Conservation (phyloP, 2,888 invertebrate species). For the Tetragonisca angustula region DNA sequence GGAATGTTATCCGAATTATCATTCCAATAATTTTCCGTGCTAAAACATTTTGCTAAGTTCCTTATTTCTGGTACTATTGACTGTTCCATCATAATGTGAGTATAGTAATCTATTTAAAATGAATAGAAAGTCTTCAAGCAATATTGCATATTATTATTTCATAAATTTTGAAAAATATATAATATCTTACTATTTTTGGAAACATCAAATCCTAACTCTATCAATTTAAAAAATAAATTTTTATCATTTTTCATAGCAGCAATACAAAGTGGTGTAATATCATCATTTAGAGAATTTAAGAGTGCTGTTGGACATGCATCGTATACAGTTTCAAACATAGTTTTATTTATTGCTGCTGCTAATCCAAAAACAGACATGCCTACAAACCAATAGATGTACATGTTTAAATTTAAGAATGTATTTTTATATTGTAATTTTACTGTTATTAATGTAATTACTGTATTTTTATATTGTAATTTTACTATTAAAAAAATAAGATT, state of each 20-base stretch:
- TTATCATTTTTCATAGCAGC: constrained; percentile 80
- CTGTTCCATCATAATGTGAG: constrained; percentile 77
- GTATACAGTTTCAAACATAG: constrained; percentile 77
- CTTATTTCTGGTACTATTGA: constrained; percentile 77
- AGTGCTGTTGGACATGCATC: constrained; percentile 74
- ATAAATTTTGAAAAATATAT: constrained; percentile 1
- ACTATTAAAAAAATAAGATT: no score
- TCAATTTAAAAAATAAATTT: constrained; percentile 74
- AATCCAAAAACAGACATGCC: constrained; percentile 78
- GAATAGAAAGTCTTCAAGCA: background rate
- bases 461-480: background rate
- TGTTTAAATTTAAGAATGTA: background rate
- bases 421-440: background rate
- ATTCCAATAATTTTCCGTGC: constrained; percentile 77
- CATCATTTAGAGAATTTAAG: constrained; percentile 72
- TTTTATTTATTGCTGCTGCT: constrained; percentile 75
- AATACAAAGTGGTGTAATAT: constrained; percentile 79
- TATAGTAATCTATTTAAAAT: constrained; percentile 73
- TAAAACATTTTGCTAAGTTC: constrained; percentile 67
- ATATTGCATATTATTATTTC: background rate
- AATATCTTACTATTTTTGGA: constrained; percentile 73
- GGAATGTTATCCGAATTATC: constrained; percentile 70
- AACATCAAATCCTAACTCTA: constrained; percentile 74
- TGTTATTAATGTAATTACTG: no score
- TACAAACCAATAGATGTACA: constrained; percentile 38